These are phyloP conservation scores for Mesodorylaimus sp. DNA, from an alignment of 2,888 invertebrate genomes.

Conservation along the genomic window DNA sequence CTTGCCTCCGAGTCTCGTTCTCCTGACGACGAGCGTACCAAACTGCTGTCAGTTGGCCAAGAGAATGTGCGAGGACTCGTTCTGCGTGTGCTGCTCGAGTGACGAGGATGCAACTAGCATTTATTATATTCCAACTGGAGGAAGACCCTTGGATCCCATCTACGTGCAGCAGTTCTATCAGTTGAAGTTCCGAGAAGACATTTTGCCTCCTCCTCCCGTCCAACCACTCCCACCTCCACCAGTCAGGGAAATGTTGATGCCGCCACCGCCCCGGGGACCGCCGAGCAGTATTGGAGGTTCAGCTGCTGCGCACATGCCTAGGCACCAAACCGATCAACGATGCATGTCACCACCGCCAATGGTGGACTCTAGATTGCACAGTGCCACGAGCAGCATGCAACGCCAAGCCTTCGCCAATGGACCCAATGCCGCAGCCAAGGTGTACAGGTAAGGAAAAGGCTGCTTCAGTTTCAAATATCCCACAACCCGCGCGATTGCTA, in stretches of 20 bases:
- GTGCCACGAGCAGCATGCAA: too few species aligned
- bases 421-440: too few species aligned
- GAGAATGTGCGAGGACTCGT: not conserved
- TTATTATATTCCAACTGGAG: constrained; percentile 19
- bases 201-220: not conserved
- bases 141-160: not conserved
- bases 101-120: constrained; percentile 21
- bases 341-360: too few species aligned
- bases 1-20: constrained; percentile 1
- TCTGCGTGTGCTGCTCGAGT: constrained; percentile 15
- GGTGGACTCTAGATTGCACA: too few species aligned
- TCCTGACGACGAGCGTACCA: not conserved
- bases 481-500: too few species aligned
- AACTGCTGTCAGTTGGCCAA: not conserved
- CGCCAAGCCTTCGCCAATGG: too few species aligned
- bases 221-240: not conserved
- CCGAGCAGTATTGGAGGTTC: too few species aligned
- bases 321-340: too few species aligned
- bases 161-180: constrained; percentile 4
- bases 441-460: too few species aligned
- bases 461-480: too few species aligned
- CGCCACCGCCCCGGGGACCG: not conserved
- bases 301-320: too few species aligned
- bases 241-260: not conserved
- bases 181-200: constrained; percentile 9